phyloP scores from a whole-genome alignment of 1,140 invertebrate genomes.

The Cylas formicarius region DNA sequence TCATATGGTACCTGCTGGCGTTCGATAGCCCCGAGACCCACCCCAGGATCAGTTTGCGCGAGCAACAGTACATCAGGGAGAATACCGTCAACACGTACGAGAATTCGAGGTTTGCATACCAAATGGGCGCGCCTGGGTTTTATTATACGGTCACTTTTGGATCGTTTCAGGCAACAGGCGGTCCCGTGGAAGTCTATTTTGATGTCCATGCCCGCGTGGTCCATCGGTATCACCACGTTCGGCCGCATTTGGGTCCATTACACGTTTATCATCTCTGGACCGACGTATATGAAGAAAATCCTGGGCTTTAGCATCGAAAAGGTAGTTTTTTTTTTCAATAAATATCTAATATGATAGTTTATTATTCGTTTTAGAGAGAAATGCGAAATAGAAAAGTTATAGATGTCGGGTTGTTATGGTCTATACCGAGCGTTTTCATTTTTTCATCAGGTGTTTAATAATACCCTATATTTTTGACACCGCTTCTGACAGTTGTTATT shows the following conservation, averaged over 20 bases:
- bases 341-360: slow-evolving; percentile 3
- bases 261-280: slow-evolving; percentile 61
- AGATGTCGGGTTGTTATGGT: no score
- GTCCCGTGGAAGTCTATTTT: slow-evolving; percentile 73
- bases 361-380: neutral
- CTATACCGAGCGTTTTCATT: no score
- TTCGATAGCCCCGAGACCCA: slow-evolving; percentile 66
- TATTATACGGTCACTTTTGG: neutral
- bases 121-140: neutral
- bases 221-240: slow-evolving; percentile 67
- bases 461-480: no score
- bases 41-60: slow-evolving; percentile 62
- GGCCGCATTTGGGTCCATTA: slow-evolving; percentile 68
- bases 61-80: slow-evolving; percentile 62
- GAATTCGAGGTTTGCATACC: slow-evolving; percentile 38
- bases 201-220: slow-evolving; percentile 71
- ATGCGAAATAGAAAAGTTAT: no score
- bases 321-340: slow-evolving; percentile 44
- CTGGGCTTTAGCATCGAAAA: slow-evolving; percentile 61
- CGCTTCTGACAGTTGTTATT: no score
- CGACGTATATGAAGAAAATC: slow-evolving; percentile 65
- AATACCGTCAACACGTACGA: slow-evolving; percentile 51
- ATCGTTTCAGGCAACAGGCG: slow-evolving; percentile 11
- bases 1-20: slow-evolving; percentile 68
- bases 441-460: no score